Evolutionary conservation across 2,888 invertebrate species (phyloP).

Genomic region (Patella ulyssiponensis): DNA sequence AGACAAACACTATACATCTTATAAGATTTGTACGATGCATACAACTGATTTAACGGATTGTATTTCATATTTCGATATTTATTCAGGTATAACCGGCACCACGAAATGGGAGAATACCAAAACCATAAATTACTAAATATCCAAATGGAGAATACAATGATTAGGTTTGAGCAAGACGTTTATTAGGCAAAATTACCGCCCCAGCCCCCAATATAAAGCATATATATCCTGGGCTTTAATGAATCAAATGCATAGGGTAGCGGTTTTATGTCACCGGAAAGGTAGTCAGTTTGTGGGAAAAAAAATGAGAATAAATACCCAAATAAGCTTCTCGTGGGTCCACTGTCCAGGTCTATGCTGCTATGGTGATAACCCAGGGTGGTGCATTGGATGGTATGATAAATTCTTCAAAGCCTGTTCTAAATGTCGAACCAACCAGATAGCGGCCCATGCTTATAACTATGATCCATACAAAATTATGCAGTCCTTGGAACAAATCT

Average conservation of each 20-base stretch:
- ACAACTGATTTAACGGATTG: too few species aligned
- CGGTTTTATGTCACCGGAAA: conserved; percentile 43
- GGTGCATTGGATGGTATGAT: conserved; percentile 44
- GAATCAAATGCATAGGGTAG: conserved; percentile 48
- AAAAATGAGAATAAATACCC: conserved; percentile 33
- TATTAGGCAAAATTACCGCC: conserved; percentile 21
- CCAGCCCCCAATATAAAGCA: conserved; percentile 25
- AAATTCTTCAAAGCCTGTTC: conserved; percentile 45
- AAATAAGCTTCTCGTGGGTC: conserved; percentile 30
- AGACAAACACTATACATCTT: too few species aligned
- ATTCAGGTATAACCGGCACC: conserved; percentile 37
- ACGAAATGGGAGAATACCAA: conserved; percentile 20
- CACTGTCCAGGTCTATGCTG: background rate
- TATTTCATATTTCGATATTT: too few species aligned
- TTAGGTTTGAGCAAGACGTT: conserved; percentile 41
- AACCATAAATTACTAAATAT: conserved; percentile 16
- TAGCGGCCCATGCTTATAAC: conserved; percentile 48
- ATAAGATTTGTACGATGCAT: too few species aligned
- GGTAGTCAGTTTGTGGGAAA: conserved; percentile 44
- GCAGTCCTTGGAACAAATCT: conserved; percentile 34
- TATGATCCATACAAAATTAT: conserved; percentile 40
- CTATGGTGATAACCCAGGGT: conserved; percentile 21
- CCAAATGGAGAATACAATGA: conserved; percentile 37
- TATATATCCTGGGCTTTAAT: conserved; percentile 48
- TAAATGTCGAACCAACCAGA: conserved; percentile 45